phyloP scores from a whole-genome alignment of 1,140 invertebrate species.

The Drosophila tsacasi region DNA sequence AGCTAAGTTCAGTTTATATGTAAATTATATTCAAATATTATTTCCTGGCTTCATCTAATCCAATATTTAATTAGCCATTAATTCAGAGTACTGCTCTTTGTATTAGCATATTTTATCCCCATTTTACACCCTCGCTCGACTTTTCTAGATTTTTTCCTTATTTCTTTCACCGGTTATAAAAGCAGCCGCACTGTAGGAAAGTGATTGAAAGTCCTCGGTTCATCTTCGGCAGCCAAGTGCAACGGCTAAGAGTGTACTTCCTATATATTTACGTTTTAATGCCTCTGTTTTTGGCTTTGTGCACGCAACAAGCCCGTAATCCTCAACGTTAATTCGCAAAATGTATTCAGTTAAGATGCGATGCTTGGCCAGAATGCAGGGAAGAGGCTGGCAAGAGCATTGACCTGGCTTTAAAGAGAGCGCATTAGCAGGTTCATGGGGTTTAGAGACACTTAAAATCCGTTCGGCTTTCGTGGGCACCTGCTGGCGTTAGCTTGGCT shows the following conservation, averaged over 20 bases:
- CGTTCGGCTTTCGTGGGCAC: conserved; percentile 54
- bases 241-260: conserved; percentile 38
- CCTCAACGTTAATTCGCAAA: conserved; percentile 11
- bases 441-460: conserved; percentile 51
- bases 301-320: conserved; percentile 40
- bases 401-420: conserved; percentile 14
- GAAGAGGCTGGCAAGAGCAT: conserved; percentile 1
- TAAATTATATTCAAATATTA: neutral
- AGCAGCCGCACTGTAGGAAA: conserved; percentile 27
- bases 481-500: conserved; percentile 20
- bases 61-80: neutral
- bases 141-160: conserved; percentile 30
- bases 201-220: conserved; percentile 53
- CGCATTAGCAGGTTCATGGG: conserved; percentile 30
- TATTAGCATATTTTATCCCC: neutral
- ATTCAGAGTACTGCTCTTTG: neutral
- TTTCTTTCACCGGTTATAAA: conserved; percentile 28
- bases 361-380: conserved; percentile 14
- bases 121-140: neutral
- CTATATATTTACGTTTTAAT: conserved; percentile 29
- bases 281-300: conserved; percentile 17
- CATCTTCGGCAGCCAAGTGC: conserved; percentile 53
- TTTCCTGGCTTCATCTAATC: neutral
- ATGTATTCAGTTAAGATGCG: neutral
- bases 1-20: neutral